These are phyloP conservation scores for Drosophila kohkoa DNA, from an alignment of 1,140 invertebrate species.

Conservation along the genomic window DNA sequence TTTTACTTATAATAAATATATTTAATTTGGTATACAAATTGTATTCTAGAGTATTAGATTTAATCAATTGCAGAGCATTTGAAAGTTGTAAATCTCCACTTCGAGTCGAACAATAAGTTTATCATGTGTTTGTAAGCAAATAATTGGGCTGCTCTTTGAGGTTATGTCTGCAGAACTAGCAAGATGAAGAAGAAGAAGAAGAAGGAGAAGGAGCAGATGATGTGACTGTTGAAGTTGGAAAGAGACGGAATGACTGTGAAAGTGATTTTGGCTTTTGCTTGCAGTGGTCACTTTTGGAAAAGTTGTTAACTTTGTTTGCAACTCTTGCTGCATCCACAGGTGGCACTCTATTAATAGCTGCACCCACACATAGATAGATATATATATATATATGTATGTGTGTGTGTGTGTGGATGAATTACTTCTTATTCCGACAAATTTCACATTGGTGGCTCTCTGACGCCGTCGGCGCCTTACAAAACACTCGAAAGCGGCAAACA, in stretches of 20 bases:
- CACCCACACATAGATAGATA: neutral
- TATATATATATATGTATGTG: neutral
- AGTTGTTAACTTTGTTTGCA: slow-evolving; percentile 32
- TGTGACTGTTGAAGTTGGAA: no score
- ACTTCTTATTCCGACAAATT: slow-evolving; percentile 43
- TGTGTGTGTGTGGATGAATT: slow-evolving; percentile 18
- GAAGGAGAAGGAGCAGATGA: neutral
- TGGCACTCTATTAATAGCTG: slow-evolving; percentile 21
- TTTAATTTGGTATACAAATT: no score
- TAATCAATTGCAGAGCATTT: no score
- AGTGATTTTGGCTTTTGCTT: slow-evolving; percentile 22
- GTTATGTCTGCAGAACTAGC: neutral
- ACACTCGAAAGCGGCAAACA: slow-evolving; percentile 50
- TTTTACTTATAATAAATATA: no score
- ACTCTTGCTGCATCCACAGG: slow-evolving; percentile 35
- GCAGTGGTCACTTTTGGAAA: slow-evolving; percentile 20
- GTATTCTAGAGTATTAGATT: no score
- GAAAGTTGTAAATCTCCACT: no score
- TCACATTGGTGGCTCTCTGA: slow-evolving; percentile 32
- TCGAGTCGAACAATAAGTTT: neutral
- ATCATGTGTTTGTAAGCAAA: neutral
- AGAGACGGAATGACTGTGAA: slow-evolving; percentile 7
- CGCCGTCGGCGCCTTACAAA: slow-evolving; percentile 53
- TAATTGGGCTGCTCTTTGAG: no score
- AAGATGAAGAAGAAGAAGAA: neutral